Percentiles rank a stretch among this genome's conserved stretches.
Evolutionary conservation across 2,888 invertebrate genomes (phyloP).

Genomic region (Standfussiana lucernea): DNA sequence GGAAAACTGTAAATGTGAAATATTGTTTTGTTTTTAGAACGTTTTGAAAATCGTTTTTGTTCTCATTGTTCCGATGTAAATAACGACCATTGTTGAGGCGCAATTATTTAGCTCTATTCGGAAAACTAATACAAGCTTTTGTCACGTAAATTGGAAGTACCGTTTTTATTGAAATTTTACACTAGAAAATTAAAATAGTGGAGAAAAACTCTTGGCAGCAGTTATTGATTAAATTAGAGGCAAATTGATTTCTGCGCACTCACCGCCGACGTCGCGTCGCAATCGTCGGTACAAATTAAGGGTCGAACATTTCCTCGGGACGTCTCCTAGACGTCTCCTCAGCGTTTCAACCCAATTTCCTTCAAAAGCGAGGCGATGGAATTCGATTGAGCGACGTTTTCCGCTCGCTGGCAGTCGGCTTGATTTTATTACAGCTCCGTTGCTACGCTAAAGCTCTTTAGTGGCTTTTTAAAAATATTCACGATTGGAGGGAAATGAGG

Average conservation of each 20-base stretch:
- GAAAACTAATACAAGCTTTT: slow-evolving; percentile 9
- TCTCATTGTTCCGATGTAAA: not conserved
- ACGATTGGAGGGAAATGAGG: slow-evolving; percentile 67
- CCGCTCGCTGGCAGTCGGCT: slow-evolving; percentile 69
- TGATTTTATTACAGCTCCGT: slow-evolving; percentile 73
- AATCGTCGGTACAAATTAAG: slow-evolving; percentile 51
- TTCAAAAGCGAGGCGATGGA: slow-evolving; percentile 71
- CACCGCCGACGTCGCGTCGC: slow-evolving; percentile 8
- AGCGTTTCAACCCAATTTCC: slow-evolving; percentile 75
- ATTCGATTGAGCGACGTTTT: slow-evolving; percentile 75
- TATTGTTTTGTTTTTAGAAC: slow-evolving; percentile 27
- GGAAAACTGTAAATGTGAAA: slow-evolving; percentile 25
- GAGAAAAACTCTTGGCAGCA: slow-evolving; percentile 1
- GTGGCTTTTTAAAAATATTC: slow-evolving; percentile 70
- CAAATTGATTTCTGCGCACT: slow-evolving; percentile 55
- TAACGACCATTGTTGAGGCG: slow-evolving; percentile 9
- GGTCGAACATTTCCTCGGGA: slow-evolving; percentile 45
- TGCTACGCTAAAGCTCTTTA: slow-evolving; percentile 64
- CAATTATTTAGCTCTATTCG: slow-evolving; percentile 7
- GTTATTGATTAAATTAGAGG: slow-evolving; percentile 56
- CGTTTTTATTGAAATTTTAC: not conserved
- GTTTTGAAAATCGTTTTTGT: slow-evolving; percentile 14
- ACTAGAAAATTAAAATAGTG: slow-evolving; percentile 22
- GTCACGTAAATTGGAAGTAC: slow-evolving; percentile 15
- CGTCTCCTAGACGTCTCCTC: slow-evolving; percentile 56